Percentiles rank a stretch among this genome's conserved stretches.
Conservation (phyloP, 2,113 vertebrate genomes). For the Lepidiolamprologus cunningtoni region DNA sequence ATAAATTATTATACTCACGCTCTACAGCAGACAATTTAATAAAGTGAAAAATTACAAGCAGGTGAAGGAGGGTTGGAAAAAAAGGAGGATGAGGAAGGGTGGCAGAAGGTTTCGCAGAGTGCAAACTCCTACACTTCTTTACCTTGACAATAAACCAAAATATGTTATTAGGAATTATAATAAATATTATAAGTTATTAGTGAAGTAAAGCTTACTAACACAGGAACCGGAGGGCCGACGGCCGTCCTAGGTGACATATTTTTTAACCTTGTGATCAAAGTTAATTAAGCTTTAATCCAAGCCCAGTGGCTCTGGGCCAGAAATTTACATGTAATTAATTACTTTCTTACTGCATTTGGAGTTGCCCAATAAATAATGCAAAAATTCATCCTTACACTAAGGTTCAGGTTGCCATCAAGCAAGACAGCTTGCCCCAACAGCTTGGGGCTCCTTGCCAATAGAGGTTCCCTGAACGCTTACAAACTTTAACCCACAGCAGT, state of each 20-base stretch:
- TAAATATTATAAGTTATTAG: fast-evolving
- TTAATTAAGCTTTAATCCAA: not conserved
- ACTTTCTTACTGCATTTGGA: not conserved
- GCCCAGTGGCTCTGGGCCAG: not conserved
- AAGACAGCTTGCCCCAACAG: fast-evolving
- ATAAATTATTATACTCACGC: not conserved
- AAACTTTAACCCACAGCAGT: not conserved
- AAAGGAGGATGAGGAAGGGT: not conserved
- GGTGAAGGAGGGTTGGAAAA: not conserved
- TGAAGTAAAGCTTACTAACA: not conserved
- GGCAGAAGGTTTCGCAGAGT: not conserved
- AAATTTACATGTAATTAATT: not conserved
- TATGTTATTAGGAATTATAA: not conserved
- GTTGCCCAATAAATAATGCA: not conserved
- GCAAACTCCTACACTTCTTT: not conserved
- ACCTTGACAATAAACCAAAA: not conserved
- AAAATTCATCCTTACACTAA: not conserved
- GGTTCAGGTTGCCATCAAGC: not conserved
- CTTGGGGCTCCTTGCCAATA: not conserved
- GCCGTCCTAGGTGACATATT: not conserved
- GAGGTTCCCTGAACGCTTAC: not conserved
- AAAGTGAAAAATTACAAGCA: not conserved
- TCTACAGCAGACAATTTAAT: not conserved
- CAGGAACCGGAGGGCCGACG: not conserved
- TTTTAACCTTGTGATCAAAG: not conserved